Evolutionary conservation across 2,113 vertebrate species (phyloP), one percentile per base, ranked within the genome.

Genomic region (Zapus hudsonius): DNA sequence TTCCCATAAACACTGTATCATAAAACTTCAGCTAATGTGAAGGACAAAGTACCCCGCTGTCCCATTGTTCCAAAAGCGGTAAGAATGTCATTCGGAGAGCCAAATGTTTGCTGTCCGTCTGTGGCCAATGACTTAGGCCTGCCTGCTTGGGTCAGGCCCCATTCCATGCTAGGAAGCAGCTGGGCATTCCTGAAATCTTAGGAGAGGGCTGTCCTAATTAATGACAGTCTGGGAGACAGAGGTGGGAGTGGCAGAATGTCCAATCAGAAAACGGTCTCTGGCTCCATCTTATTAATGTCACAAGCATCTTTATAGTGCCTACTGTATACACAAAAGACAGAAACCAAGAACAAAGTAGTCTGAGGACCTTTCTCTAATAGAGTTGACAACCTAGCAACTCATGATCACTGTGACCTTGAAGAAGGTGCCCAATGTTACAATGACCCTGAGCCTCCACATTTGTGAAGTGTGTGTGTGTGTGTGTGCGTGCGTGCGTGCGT

Each of bases 1-100:
- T 94, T 95, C 90, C 92, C 93, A 92, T 47, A 94, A 96, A 95
- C 81, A 85, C 8, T 40, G 22, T 5, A 76, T n/a, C 95, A 87
- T 61, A 5, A 88, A 91, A 97, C 94, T 83, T 67, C 85, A 80
- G 83, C 75, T n/a, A 17, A 44, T 70, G 19, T 0, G 31, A 36
- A 79, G 85, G 82, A 85, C 90, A n/a, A 12, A 33, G 73, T 5
- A 19, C 42, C 73, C 79, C 22, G 0, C 73, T 22, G 90, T 15
- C 85, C 74, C 75, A 52, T 22, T 80, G 83, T 81, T 52, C 64
- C 38, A 22, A 75, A 72, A 6, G 3, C 7, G 22, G 31, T 2
- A 92, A 74, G 89, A 95, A 84, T 52, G 94, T n/a, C 86, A 36
- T 75, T 25, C 0, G 9, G 31, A 82, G 64, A 70, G 92, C 69